Percentiles rank a stretch among this genome's conserved stretches.
phyloP scores from a whole-genome alignment of 92 coral and sea anemone genomes.

The Actinostola sp. region DNA sequence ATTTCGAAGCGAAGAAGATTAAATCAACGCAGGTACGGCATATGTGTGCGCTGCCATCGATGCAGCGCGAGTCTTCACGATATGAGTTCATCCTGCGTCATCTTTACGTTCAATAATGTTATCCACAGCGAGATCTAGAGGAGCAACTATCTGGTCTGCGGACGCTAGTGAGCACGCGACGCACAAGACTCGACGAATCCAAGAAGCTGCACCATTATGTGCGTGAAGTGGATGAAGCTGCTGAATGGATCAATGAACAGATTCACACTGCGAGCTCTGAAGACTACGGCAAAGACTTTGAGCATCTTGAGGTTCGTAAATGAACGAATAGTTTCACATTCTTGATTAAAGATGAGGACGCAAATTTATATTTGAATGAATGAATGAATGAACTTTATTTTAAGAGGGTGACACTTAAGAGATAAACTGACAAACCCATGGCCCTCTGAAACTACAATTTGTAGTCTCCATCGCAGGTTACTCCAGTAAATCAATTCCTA shows the following conservation, averaged over 20 bases:
- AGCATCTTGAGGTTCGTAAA: conserved; percentile 78
- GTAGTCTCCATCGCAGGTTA: no score
- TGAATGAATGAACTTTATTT: no score
- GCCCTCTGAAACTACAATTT: no score
- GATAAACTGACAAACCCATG: no score
- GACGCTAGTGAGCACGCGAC: conserved; percentile 77
- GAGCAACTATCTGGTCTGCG: conserved; percentile 87
- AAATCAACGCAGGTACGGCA: conserved; percentile 72
- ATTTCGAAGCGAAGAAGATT: conserved; percentile 71
- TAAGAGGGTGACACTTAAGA: no score
- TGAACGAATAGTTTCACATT: neutral
- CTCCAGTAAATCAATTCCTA: no score
- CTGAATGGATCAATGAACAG: conserved; percentile 95
- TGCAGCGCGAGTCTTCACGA: no score
- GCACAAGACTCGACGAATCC: conserved; percentile 80
- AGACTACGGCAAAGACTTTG: conserved; percentile 97
- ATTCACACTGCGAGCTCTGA: conserved; percentile 85
- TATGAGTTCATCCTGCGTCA: no score
- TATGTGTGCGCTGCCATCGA: no score
- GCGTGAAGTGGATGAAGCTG: conserved; percentile 91
- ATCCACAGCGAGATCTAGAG: conserved; percentile 81
- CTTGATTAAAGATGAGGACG: neutral
- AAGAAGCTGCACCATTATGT: conserved; percentile 81
- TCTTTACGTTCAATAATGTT: neutral
- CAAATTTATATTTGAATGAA: neutral